phyloP scores from a whole-genome alignment of 1,140 invertebrate genomes.

The Drosophila jambulina region DNA sequence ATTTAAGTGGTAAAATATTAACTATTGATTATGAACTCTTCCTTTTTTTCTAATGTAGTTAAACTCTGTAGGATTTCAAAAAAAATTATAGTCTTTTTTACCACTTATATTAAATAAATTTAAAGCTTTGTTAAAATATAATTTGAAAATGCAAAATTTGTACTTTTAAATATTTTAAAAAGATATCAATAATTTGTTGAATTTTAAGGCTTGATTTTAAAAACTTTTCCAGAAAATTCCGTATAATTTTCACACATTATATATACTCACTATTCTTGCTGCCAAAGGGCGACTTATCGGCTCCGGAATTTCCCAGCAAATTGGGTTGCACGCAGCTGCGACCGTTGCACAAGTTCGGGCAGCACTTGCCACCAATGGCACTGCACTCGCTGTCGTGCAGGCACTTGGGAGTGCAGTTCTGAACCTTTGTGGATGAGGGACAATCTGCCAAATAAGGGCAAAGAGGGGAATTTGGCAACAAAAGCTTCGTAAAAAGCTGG shows the following conservation, averaged over 20 bases:
- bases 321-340: conserved; percentile 88
- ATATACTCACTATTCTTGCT: conserved; percentile 72
- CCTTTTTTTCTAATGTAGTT: neutral
- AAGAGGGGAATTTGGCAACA: neutral
- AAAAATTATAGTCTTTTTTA: neutral
- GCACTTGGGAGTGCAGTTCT: conserved; percentile 89
- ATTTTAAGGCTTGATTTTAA: neutral
- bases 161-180: neutral
- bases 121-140: neutral
- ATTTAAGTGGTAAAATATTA: neutral
- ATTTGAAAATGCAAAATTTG: neutral
- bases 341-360: conserved; percentile 89
- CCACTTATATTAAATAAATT: neutral
- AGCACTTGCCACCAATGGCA: conserved; percentile 88
- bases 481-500: conserved; percentile 17
- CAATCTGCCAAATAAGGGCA: conserved; percentile 85
- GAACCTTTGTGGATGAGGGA: conserved; percentile 88
- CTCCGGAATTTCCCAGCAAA: conserved; percentile 68
- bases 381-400: conserved; percentile 88
- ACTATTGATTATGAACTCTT: neutral
- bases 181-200: neutral
- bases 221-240: neutral
- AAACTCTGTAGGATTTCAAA: neutral
- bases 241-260: neutral
- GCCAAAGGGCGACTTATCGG: conserved; percentile 75